A percentile compares a stretch with the other conserved stretches of the same genome.
These are phyloP conservation scores for Panthera leo DNA, from an alignment of 2,113 vertebrate species.

Conservation along the genomic window DNA sequence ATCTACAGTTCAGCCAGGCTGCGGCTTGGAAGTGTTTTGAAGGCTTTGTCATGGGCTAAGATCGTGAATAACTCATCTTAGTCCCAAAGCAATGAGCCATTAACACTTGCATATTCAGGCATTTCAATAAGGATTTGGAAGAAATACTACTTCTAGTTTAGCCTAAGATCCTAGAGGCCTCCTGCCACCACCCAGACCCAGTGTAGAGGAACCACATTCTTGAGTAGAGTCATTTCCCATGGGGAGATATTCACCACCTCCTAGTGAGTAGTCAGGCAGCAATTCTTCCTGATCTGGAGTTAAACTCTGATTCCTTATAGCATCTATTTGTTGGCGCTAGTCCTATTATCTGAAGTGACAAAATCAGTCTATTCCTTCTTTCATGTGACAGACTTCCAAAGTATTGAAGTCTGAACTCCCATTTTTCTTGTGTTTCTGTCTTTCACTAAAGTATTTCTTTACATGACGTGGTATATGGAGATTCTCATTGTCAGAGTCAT, in stretches of 20 bases:
- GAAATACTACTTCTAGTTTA: slow-evolving; percentile 13
- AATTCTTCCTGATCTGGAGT: background rate
- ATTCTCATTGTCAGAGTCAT: background rate
- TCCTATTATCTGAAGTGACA: background rate
- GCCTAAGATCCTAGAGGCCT: background rate
- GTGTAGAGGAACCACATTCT: background rate
- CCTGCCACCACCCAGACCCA: background rate
- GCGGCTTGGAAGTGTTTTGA: background rate
- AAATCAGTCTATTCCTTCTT: background rate
- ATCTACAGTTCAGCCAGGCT: background rate
- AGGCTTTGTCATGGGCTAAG: background rate
- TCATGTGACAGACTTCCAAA: background rate
- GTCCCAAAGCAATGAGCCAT: background rate
- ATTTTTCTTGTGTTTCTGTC: background rate
- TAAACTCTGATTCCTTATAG: background rate
- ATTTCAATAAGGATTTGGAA: slow-evolving; percentile 9
- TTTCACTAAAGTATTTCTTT: background rate
- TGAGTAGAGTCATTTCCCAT: background rate
- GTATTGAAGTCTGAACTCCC: background rate
- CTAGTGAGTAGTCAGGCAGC: background rate
- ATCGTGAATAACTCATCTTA: background rate
- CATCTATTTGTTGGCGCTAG: rapidly evolving
- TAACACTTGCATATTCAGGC: background rate
- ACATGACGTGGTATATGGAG: background rate
- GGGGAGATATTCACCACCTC: background rate